Evolutionary conservation across 30 jellyfish, hydroid and myxozoan genomes (phyloP).

Genomic region (Pseudorhiza aurosa): DNA sequence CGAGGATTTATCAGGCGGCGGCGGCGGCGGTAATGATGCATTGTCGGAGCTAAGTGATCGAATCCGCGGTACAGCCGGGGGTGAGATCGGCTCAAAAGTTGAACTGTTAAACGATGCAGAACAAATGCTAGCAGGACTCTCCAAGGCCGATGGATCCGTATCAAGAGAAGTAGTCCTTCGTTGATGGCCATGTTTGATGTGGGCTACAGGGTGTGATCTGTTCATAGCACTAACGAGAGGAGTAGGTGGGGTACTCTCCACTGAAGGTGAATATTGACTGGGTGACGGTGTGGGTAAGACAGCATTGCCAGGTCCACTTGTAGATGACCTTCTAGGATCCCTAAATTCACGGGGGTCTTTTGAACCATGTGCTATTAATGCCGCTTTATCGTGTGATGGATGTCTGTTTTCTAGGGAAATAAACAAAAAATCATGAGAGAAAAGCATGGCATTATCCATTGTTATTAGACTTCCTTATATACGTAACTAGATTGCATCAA

Average conservation of each 20-base stretch:
- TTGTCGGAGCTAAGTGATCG: constrained; percentile 18
- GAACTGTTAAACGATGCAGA: constrained; percentile 74
- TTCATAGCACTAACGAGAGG: constrained; percentile 50
- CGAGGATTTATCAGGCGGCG: constrained; percentile 62
- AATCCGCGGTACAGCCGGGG: constrained; percentile 52
- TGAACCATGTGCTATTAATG: constrained; percentile 40
- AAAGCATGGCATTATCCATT: too few species aligned
- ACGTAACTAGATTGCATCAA: too few species aligned
- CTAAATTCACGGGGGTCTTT: constrained; percentile 72
- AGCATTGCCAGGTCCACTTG: constrained; percentile 37
- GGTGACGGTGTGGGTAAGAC: constrained; percentile 86
- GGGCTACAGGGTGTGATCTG: constrained; percentile 81
- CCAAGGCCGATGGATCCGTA: constrained; percentile 44
- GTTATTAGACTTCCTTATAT: too few species aligned
- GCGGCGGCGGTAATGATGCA: constrained; percentile 62
- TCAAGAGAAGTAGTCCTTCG: constrained; percentile 38
- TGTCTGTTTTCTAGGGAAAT: too few species aligned
- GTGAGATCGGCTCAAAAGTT: constrained; percentile 88
- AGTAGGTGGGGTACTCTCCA: constrained; percentile 84
- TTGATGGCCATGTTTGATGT: constrained; percentile 12
- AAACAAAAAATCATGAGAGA: too few species aligned
- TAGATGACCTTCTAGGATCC: constrained; percentile 24
- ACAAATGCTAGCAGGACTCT: constrained; percentile 81
- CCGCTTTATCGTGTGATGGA: too few species aligned
- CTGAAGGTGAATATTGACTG: constrained; percentile 69